Conservation (phyloP, 2,797 vertebrate species). For the Brachyalestes nurse region DNA sequence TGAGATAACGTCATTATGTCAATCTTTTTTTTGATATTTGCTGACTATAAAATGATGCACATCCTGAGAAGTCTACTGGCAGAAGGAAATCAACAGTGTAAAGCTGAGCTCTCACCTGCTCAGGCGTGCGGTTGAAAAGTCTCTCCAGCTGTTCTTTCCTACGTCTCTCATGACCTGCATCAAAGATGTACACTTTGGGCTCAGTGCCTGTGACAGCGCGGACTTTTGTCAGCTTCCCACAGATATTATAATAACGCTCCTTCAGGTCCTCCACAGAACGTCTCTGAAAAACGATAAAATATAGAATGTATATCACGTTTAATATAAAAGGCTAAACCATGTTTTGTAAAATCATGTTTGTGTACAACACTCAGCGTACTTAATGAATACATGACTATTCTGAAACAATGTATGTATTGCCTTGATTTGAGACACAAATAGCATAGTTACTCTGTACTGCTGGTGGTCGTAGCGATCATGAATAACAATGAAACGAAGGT, state of each 20-base stretch:
- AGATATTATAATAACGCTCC: constrained; percentile 95
- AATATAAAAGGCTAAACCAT: too few relatives aligned
- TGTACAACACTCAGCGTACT: too few relatives aligned
- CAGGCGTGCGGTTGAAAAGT: constrained; percentile 95
- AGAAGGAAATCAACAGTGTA: too few relatives aligned
- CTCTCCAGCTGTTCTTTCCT: constrained; percentile 97
- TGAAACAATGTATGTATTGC: not conserved
- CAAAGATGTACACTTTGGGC: constrained; percentile 94
- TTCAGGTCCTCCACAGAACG: constrained; percentile 96
- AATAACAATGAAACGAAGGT: constrained; percentile 93
- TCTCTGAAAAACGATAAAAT: constrained; percentile 78
- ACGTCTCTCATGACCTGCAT: constrained; percentile 94
- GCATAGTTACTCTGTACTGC: constrained; percentile 90
- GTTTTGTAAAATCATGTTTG: too few relatives aligned
- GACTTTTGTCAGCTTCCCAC: constrained; percentile 93
- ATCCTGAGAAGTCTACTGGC: too few relatives aligned
- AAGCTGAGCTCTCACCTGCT: constrained; percentile 82
- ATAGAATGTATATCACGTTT: not conserved
- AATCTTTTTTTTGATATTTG: too few relatives aligned
- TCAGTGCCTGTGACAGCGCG: constrained; percentile 91
- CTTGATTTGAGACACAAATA: not conserved
- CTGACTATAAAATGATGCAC: too few relatives aligned
- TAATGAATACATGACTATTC: not conserved
- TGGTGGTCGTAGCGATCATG: constrained; percentile 98
- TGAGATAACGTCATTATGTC: too few relatives aligned